Evolutionary conservation across 2,888 invertebrate genomes (phyloP), one percentile per base, ranked within the genome.

Genomic region (Marronus borbonicus): DNA sequence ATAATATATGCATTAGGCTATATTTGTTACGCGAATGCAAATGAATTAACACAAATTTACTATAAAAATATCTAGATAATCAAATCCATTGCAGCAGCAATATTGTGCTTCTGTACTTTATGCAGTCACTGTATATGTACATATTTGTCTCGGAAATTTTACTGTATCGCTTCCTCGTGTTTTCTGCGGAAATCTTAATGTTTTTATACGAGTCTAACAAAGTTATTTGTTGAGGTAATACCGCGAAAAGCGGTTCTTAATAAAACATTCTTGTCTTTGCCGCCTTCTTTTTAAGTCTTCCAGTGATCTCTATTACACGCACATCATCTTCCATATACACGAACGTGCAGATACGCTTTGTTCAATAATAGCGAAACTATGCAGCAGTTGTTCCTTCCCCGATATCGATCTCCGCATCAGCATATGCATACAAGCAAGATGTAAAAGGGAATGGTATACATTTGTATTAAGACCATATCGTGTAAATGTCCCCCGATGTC

Each of bases 381-480:
- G 69, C 69, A 69, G 50, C 28, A 7, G 55, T 69, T 69, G 69
- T 69, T 52, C 4, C 52, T 52, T 69, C 14, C 8, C n/a, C 69
- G 55, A 69, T 52, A 39, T 20, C 24, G 72, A 72, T 72, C 66
- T 68, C 49, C 14, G 20, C 24, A 68, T 49, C 58, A 20, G 4
- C 44, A 39, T 72, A 44, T 52, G 60, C 72, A 72, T 39, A 39
- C 58, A 60, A 72, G 72, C 72, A 72, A 72, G 72, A 72, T 58
- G 72, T 72, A 60, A 72, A 39, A 72, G 60, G 72, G 24, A 58
- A 72, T 28, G 60, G 39, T 39, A 12, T 72, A 72, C 60, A 39
- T 39, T 68, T 44, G 72, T 72, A 69, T 70, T 69, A 70, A 77
- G 62, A 70, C 70, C 77, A 77, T 70, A 77, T 77, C 77, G 62